Evolutionary conservation across 1,140 invertebrate genomes (phyloP).

Genomic region (Centruroides vittatus): DNA sequence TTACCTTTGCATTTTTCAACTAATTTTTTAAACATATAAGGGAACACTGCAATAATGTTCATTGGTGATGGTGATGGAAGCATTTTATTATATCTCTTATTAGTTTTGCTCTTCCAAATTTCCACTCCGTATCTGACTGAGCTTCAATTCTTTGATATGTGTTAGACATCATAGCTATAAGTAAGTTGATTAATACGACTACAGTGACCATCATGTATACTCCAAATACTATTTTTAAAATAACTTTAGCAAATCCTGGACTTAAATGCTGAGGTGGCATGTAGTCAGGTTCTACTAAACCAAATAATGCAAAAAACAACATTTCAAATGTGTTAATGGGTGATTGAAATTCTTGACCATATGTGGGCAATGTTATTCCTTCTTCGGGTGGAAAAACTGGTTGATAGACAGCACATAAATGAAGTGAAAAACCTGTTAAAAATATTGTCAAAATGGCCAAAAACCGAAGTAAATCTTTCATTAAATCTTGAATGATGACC

Average conservation of each 20-base stretch:
- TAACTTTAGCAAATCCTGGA: constrained; percentile 35
- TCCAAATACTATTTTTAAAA: constrained; percentile 60
- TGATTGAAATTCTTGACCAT: constrained; percentile 54
- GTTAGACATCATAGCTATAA: constrained; percentile 99
- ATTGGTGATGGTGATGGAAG: constrained; percentile 92
- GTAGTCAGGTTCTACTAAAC: constrained; percentile 70
- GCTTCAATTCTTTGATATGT: constrained; percentile 96
- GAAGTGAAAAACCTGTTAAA: constrained; percentile 95
- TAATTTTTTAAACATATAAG: too few relatives aligned
- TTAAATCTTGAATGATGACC: constrained; percentile 42
- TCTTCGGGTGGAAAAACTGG: constrained; percentile 20
- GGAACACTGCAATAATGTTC: constrained; percentile 36
- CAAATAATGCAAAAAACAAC: constrained; percentile 95
- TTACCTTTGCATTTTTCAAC: too few relatives aligned
- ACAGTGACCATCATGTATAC: constrained; percentile 95
- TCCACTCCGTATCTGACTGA: constrained; percentile 99
- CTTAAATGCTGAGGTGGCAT: constrained; percentile 38
- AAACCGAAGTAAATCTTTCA: constrained; percentile 74
- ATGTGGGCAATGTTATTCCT: constrained; percentile 14
- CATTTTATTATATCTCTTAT: constrained; percentile 96
- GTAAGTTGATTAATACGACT: constrained; percentile 92
- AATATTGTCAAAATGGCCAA: constrained; percentile 94
- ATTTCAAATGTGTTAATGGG: constrained; percentile 85
- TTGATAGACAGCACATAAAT: constrained; percentile 42
- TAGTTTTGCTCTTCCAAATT: constrained; percentile 95